Evolutionary conservation across 1,140 invertebrate genomes (phyloP).

Genomic region (Asobara japonica): DNA sequence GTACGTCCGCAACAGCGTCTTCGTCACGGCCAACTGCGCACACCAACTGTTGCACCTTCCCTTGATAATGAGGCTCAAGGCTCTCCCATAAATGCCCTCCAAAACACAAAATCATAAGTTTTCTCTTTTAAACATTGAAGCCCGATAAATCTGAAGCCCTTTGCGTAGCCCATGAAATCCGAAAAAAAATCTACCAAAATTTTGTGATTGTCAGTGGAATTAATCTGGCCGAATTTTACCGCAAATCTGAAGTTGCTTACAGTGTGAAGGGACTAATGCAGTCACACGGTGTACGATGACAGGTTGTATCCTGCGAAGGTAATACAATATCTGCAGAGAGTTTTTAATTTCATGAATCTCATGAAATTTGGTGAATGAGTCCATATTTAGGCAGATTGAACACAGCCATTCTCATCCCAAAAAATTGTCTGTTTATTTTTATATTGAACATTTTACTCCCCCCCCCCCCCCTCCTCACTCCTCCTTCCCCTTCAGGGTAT

Average conservation of each 20-base stretch:
- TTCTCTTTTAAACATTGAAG: constrained; percentile 8
- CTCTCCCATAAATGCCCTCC: background rate
- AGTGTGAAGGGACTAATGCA: background rate
- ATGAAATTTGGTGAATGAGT: background rate
- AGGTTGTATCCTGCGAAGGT: background rate
- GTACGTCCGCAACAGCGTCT: constrained; percentile 50
- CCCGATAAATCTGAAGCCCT: constrained; percentile 5
- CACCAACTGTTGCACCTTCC: constrained; percentile 55
- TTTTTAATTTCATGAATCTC: constrained; percentile 20
- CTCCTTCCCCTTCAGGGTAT: no score
- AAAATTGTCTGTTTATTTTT: no score
- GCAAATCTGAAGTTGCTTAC: constrained; percentile 6
- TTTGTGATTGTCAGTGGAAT: background rate
- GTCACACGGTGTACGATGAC: constrained; percentile 27
- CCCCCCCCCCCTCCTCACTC: no score
- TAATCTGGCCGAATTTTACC: background rate
- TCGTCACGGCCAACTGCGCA: constrained; percentile 47
- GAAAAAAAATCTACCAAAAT: background rate
- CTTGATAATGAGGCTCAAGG: constrained; percentile 22
- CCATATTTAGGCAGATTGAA: no score
- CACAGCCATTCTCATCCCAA: no score
- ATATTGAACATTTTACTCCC: no score
- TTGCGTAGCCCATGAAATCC: background rate
- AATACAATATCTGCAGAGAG: constrained; percentile 18
- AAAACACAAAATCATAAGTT: background rate